phyloP scores from a whole-genome alignment of 2,113 vertebrate species.

The Oryzias woworae region DNA sequence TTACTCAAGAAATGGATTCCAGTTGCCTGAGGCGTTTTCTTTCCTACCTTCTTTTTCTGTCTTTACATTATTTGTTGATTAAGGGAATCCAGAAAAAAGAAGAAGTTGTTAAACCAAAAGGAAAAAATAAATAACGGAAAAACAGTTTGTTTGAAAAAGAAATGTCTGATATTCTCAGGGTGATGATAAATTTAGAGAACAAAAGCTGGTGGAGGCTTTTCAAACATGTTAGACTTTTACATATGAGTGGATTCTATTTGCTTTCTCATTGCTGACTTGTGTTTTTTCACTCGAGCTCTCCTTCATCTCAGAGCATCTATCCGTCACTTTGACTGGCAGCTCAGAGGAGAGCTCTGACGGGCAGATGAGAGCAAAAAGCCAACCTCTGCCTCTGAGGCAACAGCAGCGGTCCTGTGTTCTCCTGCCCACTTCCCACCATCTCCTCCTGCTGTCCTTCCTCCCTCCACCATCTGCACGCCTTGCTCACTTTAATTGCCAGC shows the following conservation, averaged over 20 bases:
- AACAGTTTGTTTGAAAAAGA: too few species aligned
- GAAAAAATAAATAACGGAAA: too few species aligned
- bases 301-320: constrained; percentile 49
- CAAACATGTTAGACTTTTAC: too few species aligned
- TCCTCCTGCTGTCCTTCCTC: constrained; percentile 49
- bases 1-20: too few species aligned
- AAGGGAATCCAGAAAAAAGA: too few species aligned
- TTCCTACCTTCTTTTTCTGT: too few species aligned
- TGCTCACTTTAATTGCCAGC: constrained; percentile 24
- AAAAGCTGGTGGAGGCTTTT: too few species aligned
- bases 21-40: too few species aligned
- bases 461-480: constrained; percentile 43
- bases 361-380: constrained; percentile 71
- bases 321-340: constrained; percentile 68
- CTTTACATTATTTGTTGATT: too few species aligned
- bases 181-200: too few species aligned
- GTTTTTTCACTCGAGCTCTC: constrained; percentile 33
- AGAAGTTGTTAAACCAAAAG: too few species aligned
- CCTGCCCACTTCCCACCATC: constrained; percentile 61
- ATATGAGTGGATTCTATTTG: not conserved
- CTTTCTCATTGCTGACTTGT: constrained; percentile 14
- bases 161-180: too few species aligned
- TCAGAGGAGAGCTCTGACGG: constrained; percentile 69
- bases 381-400: constrained; percentile 73
- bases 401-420: constrained; percentile 71